These are phyloP conservation scores for Orthochromis malagaraziensis DNA, from an alignment of 2,113 vertebrate species.

Conservation along the genomic window DNA sequence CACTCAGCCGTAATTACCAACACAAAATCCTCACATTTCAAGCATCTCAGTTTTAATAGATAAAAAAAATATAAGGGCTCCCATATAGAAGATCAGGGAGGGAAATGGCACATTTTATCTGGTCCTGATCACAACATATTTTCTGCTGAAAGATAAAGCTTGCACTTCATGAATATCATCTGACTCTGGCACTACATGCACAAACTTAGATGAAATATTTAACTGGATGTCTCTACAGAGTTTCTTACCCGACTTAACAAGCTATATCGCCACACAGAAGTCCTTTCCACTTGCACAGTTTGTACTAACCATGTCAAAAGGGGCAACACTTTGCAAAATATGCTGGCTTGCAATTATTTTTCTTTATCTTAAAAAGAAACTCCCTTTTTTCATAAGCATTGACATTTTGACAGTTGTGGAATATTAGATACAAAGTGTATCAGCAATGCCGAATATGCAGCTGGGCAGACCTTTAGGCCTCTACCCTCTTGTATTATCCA, in stretches of 20 bases:
- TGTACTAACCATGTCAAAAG: slow-evolving; percentile 13
- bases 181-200: slow-evolving; percentile 15
- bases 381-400: background rate
- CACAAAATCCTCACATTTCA: background rate
- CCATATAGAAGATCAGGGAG: background rate
- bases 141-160: slow-evolving; percentile 8
- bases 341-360: background rate
- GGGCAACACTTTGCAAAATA: background rate
- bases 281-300: background rate
- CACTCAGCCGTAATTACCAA: background rate
- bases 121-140: slow-evolving; percentile 21
- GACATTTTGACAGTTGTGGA: background rate
- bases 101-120: slow-evolving; percentile 1
- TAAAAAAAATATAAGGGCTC: background rate
- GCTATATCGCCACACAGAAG: slow-evolving; percentile 16
- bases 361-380: background rate
- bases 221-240: slow-evolving; percentile 34
- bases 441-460: background rate
- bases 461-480: background rate
- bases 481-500: background rate
- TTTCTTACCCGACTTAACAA: slow-evolving; percentile 32
- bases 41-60: background rate
- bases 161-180: background rate
- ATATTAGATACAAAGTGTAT: background rate
- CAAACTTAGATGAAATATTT: slow-evolving; percentile 56